Conservation (phyloP, 2,888 invertebrate genomes). For the Conistra vaccinii region DNA sequence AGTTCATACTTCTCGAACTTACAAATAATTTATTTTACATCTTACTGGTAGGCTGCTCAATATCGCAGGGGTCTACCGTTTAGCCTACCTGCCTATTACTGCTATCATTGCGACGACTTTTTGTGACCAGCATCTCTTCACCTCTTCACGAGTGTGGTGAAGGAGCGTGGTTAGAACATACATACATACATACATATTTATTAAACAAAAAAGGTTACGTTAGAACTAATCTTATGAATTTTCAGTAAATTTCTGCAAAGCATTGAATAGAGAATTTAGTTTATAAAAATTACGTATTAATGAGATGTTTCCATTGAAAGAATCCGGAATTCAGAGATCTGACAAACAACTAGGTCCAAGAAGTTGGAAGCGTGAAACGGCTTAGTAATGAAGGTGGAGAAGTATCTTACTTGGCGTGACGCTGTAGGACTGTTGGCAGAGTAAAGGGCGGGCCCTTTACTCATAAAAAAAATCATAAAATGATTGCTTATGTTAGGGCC, state of each 20-base stretch:
- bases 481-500: too few species aligned
- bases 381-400: background rate
- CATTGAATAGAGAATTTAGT: background rate
- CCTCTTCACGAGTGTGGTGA: background rate
- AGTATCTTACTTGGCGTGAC: background rate
- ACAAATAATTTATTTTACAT: background rate
- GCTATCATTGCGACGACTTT: conserved; percentile 4
- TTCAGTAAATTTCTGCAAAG: conserved; percentile 23
- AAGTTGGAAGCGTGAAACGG: background rate
- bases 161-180: background rate
- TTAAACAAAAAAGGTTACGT: background rate
- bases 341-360: background rate
- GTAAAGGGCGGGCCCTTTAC: background rate
- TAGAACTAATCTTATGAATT: background rate
- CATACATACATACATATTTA: conserved; percentile 4
- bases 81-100: conserved; percentile 21
- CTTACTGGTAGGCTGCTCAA: conserved; percentile 21
- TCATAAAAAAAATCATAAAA: too few species aligned
- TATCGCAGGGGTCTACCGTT: conserved; percentile 27
- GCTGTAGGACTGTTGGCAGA: background rate
- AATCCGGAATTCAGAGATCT: background rate
- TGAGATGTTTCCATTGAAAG: background rate
- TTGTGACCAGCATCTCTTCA: background rate
- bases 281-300: background rate
- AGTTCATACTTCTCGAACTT: background rate